Base-by-base conservation (phyloP, 2,797 vertebrate species). In the Spondyliosoma cantharus region DNA sequence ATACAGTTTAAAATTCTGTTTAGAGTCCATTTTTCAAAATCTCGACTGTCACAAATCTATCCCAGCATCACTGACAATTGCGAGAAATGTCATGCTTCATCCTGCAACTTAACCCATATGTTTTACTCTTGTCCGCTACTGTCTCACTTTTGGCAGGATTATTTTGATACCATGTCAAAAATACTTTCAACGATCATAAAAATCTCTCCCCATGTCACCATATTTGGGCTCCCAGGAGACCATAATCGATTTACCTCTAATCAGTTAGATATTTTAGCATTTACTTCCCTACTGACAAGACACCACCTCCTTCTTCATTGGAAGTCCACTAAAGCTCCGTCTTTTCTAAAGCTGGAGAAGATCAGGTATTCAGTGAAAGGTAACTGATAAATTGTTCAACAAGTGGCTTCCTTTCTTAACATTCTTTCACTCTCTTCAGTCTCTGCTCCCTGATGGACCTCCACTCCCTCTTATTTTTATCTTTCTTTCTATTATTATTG, bases 71-170 rank as follows among this genome's bases (percentile, higher is more conserved):
- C 27, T 0, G n/a, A 71, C 24, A 58, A 5, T 1, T 78, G 71
- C 0, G 29, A 78, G 20, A 71, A 58, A 68, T 75, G 0, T 13
- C 56, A 37, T 71, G 72, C 91, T 61, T 75, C 74, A 77, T 20
- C 46, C 5, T 78, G 78, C 20, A 74, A 50, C n/a, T 24, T 24
- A 71, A 67, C 54, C 3, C 56, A 61, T 37, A 48, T 63, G 62
- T 68, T 83, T 6, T 67, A 67, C 7, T 83, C 61, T 6, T 75
- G 46, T 25, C 3, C 19, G 1, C 12, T 45, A 32, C 9, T 59
- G 0, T 54, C 7, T 60, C 1, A 2, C 15, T 78, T 78, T 7
- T 63, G 82, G 70, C 22, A 25, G n/a, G 78, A 42, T 1, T 70
- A 65, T 5, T 78, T 78, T 60, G 25, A 76, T 49, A 60, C 46